phyloP scores from a whole-genome alignment of 2,888 invertebrate genomes.

The Bimastos eiseni region DNA sequence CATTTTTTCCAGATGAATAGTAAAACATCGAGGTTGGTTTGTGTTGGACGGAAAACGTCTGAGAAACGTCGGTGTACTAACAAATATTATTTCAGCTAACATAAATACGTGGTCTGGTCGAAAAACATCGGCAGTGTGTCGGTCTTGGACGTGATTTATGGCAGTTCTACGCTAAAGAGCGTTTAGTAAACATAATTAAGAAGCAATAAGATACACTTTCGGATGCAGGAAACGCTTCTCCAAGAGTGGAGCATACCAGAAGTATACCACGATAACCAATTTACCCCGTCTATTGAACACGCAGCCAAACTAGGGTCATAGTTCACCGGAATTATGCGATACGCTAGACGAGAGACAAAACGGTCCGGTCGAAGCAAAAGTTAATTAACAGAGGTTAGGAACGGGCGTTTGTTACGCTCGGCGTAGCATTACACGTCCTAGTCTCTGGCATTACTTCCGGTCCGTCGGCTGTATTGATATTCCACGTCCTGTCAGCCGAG shows the following conservation, averaged over 20 bases:
- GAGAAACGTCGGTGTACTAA: neutral
- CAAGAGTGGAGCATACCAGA: neutral
- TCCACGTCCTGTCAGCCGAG: neutral
- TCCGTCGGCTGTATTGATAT: neutral
- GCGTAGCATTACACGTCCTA: neutral
- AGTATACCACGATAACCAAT: neutral
- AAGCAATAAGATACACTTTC: neutral
- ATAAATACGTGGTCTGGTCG: neutral
- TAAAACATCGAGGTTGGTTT: neutral
- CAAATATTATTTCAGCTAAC: constrained; percentile 5
- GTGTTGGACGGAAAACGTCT: neutral
- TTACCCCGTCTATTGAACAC: neutral
- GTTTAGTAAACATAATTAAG: constrained; percentile 13
- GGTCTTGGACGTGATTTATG: neutral
- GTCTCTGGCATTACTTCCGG: neutral
- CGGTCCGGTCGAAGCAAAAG: neutral
- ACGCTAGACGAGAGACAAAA: neutral
- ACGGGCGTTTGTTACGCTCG: neutral
- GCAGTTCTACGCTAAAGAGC: neutral
- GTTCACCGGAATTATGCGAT: neutral
- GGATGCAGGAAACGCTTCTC: neutral
- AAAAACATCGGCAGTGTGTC: neutral
- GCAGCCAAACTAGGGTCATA: neutral
- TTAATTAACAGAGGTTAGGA: neutral
- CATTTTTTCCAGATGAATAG: neutral